Conservation (phyloP, 2,797 vertebrate species). For the Pelodytes ibericus region DNA sequence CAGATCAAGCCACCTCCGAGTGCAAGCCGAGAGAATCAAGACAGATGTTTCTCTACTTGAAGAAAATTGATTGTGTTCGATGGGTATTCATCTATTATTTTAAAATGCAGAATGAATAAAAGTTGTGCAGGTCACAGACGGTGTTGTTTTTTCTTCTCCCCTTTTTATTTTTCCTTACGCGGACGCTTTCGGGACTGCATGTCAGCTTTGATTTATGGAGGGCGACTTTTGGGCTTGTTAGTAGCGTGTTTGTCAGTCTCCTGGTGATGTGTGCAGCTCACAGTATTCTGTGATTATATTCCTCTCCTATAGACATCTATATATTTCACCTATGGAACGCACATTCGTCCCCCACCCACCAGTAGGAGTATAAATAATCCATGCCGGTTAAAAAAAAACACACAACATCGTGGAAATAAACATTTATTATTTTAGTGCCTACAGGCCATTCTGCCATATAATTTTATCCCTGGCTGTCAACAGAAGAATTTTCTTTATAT, state of each 20-base stretch:
- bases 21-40: conserved; percentile 60
- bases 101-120: conserved; percentile 70
- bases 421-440: not conserved
- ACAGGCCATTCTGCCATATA: not conserved
- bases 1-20: conserved; percentile 37
- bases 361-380: not conserved
- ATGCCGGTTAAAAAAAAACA: not conserved
- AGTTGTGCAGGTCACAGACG: conserved; percentile 69
- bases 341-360: not conserved
- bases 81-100: conserved; percentile 70
- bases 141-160: conserved; percentile 79
- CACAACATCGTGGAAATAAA: not conserved
- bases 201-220: conserved; percentile 98
- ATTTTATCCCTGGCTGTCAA: conserved; percentile 13
- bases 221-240: conserved; percentile 82
- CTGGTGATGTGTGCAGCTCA: conserved; percentile 83
- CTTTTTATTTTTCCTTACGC: no score
- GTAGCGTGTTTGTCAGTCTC: conserved; percentile 84
- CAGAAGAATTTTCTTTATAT: not conserved
- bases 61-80: conserved; percentile 65
- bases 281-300: conserved; percentile 78
- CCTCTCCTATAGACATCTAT: conserved; percentile 52
- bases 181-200: conserved; percentile 82
- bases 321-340: conserved; percentile 30
- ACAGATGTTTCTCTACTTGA: conserved; percentile 54